A percentile compares a stretch with the other conserved stretches of the same genome.
Conservation (phyloP, 2,888 invertebrate species). For the Odontomyia ornata region DNA sequence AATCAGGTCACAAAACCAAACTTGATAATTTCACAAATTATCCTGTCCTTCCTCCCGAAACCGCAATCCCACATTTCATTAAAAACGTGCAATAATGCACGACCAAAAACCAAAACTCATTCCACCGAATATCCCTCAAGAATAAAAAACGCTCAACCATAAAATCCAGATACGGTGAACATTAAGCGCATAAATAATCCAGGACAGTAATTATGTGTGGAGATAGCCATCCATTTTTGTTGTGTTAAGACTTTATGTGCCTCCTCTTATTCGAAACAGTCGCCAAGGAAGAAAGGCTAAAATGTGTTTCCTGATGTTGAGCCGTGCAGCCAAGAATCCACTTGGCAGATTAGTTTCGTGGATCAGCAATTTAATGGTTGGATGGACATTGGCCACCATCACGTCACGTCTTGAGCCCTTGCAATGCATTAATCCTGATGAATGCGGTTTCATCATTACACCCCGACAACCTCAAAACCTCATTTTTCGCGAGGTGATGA, state of each 20-base stretch:
- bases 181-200: conserved; percentile 46
- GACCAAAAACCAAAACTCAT: too few relatives aligned
- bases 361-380: neutral
- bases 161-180: conserved; percentile 33
- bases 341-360: neutral
- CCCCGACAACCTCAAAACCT: neutral
- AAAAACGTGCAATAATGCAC: too few relatives aligned
- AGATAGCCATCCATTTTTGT: neutral
- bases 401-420: neutral
- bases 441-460: conserved; percentile 9
- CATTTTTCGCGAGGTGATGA: neutral
- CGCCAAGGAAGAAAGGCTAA: neutral
- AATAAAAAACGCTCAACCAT: neutral
- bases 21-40: too few relatives aligned
- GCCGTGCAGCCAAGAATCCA: neutral
- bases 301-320: neutral
- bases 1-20: too few relatives aligned
- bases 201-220: conserved; percentile 46
- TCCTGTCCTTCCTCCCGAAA: too few relatives aligned
- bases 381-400: neutral
- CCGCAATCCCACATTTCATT: too few relatives aligned
- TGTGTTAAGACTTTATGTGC: neutral
- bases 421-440: neutral
- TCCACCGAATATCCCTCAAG: too few relatives aligned
- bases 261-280: neutral